These are phyloP conservation scores for Charanyca ferruginea DNA, from an alignment of 2,888 invertebrate species.

Conservation along the genomic window DNA sequence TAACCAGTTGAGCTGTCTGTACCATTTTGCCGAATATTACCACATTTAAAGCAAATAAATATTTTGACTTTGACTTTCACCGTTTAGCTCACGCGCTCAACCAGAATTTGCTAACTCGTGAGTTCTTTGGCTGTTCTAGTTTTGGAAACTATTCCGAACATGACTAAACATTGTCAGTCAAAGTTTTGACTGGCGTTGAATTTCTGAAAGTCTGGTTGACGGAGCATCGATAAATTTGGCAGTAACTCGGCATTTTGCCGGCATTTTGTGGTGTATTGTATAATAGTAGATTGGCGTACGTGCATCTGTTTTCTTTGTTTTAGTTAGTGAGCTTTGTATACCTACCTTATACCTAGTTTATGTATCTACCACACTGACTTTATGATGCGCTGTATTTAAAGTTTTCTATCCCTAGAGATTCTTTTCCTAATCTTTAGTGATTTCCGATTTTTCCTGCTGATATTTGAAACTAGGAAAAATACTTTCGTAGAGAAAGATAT, in stretches of 20 bases:
- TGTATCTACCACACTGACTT: background rate
- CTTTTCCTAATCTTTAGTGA: too few species aligned
- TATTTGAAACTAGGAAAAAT: background rate
- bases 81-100: conserved; percentile 55
- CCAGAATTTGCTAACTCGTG: conserved; percentile 57
- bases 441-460: conserved; percentile 1
- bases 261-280: conserved; percentile 41
- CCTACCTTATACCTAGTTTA: background rate
- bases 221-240: conserved; percentile 46
- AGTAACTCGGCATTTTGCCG: conserved; percentile 40
- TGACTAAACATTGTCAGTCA: conserved; percentile 41
- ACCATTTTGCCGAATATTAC: too few species aligned
- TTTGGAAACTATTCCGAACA: conserved; percentile 50
- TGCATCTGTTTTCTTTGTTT: background rate
- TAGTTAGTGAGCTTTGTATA: background rate
- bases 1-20: too few species aligned
- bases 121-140: conserved; percentile 53
- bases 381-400: background rate
- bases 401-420: conserved; percentile 2
- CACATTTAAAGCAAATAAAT: too few species aligned
- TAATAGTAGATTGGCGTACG: conserved; percentile 47
- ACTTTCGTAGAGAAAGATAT: background rate
- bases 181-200: conserved; percentile 35
- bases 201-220: conserved; percentile 39
- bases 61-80: conserved; percentile 58